These are phyloP conservation scores for Cinclus cinclus DNA, from an alignment of 2,113 vertebrate species.

Conservation along the genomic window DNA sequence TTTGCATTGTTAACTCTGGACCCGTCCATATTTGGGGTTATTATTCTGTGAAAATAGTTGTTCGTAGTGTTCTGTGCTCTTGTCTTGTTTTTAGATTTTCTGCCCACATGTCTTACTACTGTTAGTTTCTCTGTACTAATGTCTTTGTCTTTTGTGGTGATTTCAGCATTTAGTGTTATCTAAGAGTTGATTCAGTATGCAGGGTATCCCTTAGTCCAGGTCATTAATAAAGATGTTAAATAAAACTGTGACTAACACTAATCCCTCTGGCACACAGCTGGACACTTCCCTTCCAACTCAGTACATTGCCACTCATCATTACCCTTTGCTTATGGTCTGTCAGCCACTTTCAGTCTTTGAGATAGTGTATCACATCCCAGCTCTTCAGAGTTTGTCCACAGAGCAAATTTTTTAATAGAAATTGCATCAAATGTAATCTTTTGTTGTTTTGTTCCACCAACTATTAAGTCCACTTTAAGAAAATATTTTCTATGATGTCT, in stretches of 20 bases:
- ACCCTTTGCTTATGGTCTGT: conserved; percentile 14
- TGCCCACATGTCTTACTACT: background rate
- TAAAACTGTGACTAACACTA: conserved; percentile 62
- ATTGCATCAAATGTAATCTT: background rate
- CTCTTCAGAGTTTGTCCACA: background rate
- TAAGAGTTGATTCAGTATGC: background rate
- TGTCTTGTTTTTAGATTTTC: background rate
- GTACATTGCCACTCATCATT: conserved; percentile 31
- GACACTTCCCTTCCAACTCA: conserved; percentile 42
- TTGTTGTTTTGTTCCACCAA: background rate
- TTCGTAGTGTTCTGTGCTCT: background rate
- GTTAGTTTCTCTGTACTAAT: background rate
- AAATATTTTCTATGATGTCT: background rate
- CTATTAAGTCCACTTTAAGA: background rate
- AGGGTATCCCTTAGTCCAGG: background rate
- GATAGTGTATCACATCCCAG: background rate
- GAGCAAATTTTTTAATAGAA: background rate
- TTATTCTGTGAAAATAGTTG: background rate
- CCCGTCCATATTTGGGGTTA: background rate
- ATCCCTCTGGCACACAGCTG: conserved; percentile 62
- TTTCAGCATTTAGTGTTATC: background rate
- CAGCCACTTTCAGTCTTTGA: background rate
- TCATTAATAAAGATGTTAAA: conserved; percentile 65
- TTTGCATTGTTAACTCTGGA: background rate
- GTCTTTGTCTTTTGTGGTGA: background rate